Base-by-base conservation (phyloP, 2,113 vertebrate genomes). In the Apodemus sylvaticus region DNA sequence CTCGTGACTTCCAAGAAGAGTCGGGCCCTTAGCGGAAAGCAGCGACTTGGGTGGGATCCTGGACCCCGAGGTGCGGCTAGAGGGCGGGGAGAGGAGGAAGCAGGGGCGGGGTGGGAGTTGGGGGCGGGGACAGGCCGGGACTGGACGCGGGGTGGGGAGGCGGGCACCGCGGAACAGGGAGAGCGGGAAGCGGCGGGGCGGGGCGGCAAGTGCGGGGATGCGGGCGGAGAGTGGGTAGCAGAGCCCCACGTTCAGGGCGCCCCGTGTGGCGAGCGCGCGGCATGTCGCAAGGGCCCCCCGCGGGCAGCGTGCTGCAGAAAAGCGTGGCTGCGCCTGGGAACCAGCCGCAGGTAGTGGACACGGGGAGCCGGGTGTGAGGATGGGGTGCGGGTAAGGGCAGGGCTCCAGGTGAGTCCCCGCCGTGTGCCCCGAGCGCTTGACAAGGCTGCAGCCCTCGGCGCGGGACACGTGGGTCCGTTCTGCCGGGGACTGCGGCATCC, bases 1-100 rank as follows among this genome's bases (percentile, higher is more conserved):
- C 98, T 98, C 97, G 98, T 98, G 98, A 97, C 94, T 98, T 97
- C 98, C 97, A 98, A 79, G 97, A 97, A 98, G 91, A 51, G 31
- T n/a, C 55, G 0, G 92, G 71, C 14, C 48, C 62, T 58, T 53
- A 4, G 87, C 48, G 66, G 89, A 70, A 92, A 96, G 91, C 87
- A 14, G 93, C 45, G 20, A 7, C 95, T 2, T 70, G 48, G 96
- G 95, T 86, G 93, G 97, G 92, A 95, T 95, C 14, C 24, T 94
- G 91, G 97, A 96, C 93, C 96, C 83, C 92, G 92, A 86, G 55
- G 88, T 64, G 95, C 71, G 9, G 81, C 88, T 39, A 48, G 66
- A 39, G 95, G 94, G 90, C 87, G 70, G 74, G 87, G 76, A 22
- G 86, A n/a, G 93, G 74, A 0, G 17, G 16, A 81, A n/a, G 53